phyloP scores from a whole-genome alignment of 2,888 invertebrate genomes.

The Phanerotoma sp. region DNA sequence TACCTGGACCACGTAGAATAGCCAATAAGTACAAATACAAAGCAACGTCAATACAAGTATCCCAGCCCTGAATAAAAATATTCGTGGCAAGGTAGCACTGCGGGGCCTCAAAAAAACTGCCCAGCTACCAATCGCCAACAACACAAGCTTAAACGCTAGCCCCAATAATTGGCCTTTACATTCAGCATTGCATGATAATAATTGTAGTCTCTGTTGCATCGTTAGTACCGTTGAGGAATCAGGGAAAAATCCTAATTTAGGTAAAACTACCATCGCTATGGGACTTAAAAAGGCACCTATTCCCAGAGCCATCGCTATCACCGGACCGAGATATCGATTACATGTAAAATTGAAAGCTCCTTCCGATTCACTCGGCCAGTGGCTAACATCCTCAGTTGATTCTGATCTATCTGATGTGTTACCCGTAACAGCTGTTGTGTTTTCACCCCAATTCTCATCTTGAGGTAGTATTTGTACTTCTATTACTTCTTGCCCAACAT shows the following conservation, averaged over 20 bases:
- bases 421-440: conserved; percentile 94
- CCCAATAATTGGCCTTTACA: conserved; percentile 93
- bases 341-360: conserved; percentile 72
- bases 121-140: conserved; percentile 89
- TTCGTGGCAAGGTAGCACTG: conserved; percentile 85
- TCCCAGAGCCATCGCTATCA: conserved; percentile 76
- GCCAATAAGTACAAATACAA: conserved; percentile 95
- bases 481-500: conserved; percentile 87
- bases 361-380: conserved; percentile 76
- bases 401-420: conserved; percentile 96
- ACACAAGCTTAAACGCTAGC: conserved; percentile 85
- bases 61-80: conserved; percentile 87
- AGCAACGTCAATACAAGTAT: conserved; percentile 87
- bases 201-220: conserved; percentile 68
- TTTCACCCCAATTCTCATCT: conserved; percentile 99
- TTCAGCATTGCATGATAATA: conserved; percentile 86
- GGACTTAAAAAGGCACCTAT: conserved; percentile 88
- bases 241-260: conserved; percentile 84
- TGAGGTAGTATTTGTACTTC: conserved; percentile 95
- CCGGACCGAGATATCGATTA: conserved; percentile 80
- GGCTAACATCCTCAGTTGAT: conserved; percentile 87
- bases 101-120: conserved; percentile 86
- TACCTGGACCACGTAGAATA: conserved; percentile 92
- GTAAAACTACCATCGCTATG: conserved; percentile 90
- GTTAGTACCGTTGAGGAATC: conserved; percentile 68